A percentile compares a stretch with the other conserved stretches of the same genome.
These are phyloP conservation scores for Homalodisca vitripennis DNA, from an alignment of 1,140 invertebrate species.

Conservation along the genomic window DNA sequence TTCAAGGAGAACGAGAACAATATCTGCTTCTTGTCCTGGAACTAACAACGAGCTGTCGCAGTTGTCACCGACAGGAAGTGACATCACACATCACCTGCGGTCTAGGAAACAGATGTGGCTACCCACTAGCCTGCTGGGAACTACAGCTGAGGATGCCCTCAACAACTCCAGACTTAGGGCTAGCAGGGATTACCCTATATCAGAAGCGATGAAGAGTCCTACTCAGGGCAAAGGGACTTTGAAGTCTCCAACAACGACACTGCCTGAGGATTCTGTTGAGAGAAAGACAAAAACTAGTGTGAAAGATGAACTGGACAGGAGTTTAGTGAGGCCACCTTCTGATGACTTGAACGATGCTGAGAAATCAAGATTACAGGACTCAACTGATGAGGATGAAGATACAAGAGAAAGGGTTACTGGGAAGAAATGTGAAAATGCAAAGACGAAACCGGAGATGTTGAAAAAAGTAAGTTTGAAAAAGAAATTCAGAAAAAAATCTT, in stretches of 20 bases:
- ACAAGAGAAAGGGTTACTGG: not conserved
- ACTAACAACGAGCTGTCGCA: constrained; percentile 30
- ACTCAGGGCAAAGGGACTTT: not conserved
- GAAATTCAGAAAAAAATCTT: not conserved
- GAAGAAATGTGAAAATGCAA: not conserved
- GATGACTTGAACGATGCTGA: not conserved
- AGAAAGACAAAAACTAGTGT: not conserved
- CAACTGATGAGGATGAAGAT: not conserved
- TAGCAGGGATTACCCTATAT: not conserved
- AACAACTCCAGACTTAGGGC: not conserved
- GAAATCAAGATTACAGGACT: not conserved
- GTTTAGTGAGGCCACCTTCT: not conserved
- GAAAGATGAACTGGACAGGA: not conserved
- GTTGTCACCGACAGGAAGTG: constrained; percentile 40
- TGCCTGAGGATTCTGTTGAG: not conserved
- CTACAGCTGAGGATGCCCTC: constrained; percentile 39
- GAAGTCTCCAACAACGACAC: not conserved
- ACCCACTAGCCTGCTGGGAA: constrained; percentile 39
- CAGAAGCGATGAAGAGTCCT: constrained; percentile 9
- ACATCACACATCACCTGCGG: constrained; percentile 38
- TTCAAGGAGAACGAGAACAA: constrained; percentile 17
- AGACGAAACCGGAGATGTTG: not conserved
- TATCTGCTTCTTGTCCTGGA: constrained; percentile 26
- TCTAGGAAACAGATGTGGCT: constrained; percentile 33
- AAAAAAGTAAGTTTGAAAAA: not conserved